Evolutionary conservation across 2,113 vertebrate species (phyloP).

Genomic region (Mirounga angustirostris): DNA sequence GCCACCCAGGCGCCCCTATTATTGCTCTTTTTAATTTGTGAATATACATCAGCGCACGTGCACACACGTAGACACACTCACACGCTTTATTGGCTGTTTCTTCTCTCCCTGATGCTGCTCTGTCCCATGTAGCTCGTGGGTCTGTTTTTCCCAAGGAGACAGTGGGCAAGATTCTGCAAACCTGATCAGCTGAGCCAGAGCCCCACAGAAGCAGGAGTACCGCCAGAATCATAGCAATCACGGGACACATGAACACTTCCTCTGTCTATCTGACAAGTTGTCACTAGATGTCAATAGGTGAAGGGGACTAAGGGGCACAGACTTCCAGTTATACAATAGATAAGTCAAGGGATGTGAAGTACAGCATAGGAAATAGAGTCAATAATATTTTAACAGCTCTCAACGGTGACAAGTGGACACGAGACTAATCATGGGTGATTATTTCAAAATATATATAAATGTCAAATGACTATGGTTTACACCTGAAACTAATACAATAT

Average conservation of each 20-base stretch:
- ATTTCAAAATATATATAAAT: background rate
- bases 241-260: background rate
- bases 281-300: background rate
- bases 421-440: background rate
- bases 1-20: no score
- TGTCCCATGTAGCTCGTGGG: background rate
- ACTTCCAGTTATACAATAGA: background rate
- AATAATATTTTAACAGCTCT: background rate
- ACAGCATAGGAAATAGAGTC: background rate
- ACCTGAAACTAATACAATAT: background rate
- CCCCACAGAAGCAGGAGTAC: no score
- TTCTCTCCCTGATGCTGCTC: background rate
- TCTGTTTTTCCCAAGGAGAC: conserved; percentile 25
- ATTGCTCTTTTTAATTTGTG: background rate
- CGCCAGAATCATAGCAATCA: background rate
- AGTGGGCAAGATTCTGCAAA: background rate
- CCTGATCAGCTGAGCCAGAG: background rate
- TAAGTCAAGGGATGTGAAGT: background rate
- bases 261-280: background rate
- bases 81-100: background rate
- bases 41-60: background rate
- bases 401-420: background rate
- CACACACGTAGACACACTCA: background rate
- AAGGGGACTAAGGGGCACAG: background rate
- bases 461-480: background rate